Evolutionary conservation across 2,113 vertebrate species (phyloP), one percentile per base, ranked within the genome.

Genomic region (Rhinolophus ferrumequinum): DNA sequence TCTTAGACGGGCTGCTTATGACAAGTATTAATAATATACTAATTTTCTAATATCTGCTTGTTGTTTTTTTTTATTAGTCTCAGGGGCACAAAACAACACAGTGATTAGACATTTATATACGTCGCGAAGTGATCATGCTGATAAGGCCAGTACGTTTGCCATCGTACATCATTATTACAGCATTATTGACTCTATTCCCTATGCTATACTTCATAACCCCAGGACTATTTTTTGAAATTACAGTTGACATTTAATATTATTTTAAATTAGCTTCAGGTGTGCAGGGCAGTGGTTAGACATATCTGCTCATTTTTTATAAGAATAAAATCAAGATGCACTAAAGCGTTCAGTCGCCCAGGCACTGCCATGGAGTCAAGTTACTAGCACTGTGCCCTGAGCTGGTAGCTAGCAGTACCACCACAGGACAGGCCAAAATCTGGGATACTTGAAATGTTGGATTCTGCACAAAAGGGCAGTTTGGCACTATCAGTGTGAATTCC

Each of bases 381-480:
- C 4, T 38, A 44, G 33, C 22, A 13, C 0, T 44, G 11, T 19
- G 0, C 26, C 33, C 28, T 28, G 38, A 73, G 30, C 28, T 35
- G 0, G 11, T 50, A 21, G 4, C 72, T n/a, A 5, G 38, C 26
- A 30, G 26, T 3, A n/a, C 50, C 4, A 50, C 33, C 3, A 2
- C 0, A 19, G 84, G 16, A 47, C 4, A 66, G 44, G 16, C 85
- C 73, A 83, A 86, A 94, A 54, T 79, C 58, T 19, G 6, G 38
- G 73, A 44, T n/a, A 19, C 15, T 22, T 90, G 35, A 79, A 50
- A 66, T 67, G 50, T 18, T 85, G 22, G 56, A 35, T n/a, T 94
- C 52, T 73, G 14, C 22, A 89, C 47, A 60, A 35, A 94, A 93
- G 30, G 33, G 30, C 10, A 41, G 19, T 72, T 30, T 70, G 8